phyloP scores from a whole-genome alignment of 2,113 vertebrate genomes.

The Natator depressus region DNA sequence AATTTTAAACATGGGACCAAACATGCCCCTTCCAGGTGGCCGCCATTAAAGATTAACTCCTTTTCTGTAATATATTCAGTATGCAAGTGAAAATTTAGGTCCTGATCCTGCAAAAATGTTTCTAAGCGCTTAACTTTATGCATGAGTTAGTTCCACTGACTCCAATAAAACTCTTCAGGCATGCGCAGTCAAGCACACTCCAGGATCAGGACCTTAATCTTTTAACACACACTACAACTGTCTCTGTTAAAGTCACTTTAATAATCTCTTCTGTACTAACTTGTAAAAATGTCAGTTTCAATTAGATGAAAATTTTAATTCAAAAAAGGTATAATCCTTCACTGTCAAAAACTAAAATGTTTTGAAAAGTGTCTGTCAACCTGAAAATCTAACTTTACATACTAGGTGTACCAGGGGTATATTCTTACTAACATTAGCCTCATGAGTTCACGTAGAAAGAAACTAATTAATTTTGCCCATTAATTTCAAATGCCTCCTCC shows the following conservation, averaged over 20 bases:
- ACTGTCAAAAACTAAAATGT: neutral
- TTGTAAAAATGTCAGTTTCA: neutral
- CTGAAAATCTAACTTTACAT: neutral
- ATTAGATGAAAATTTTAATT: neutral
- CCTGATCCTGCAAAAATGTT: neutral
- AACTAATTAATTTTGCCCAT: neutral
- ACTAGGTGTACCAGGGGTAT: neutral
- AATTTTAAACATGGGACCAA: neutral
- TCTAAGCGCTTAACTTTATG: neutral
- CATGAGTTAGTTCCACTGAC: neutral
- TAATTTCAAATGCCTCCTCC: neutral
- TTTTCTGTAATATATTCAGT: neutral
- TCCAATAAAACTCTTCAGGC: neutral
- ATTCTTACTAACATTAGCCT: neutral
- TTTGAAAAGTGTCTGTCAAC: neutral
- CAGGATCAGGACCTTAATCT: neutral
- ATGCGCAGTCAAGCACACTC: fast-evolving
- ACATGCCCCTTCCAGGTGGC: neutral
- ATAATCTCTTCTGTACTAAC: neutral
- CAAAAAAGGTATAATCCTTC: neutral
- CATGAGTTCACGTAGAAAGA: neutral
- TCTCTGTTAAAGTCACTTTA: fast-evolving
- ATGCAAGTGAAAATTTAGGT: fast-evolving
- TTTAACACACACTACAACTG: fast-evolving
- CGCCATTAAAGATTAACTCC: neutral